Evolutionary conservation across 2,888 invertebrate genomes (phyloP), one percentile per base, ranked within the genome.

Genomic region (Cephus nigrinus): DNA sequence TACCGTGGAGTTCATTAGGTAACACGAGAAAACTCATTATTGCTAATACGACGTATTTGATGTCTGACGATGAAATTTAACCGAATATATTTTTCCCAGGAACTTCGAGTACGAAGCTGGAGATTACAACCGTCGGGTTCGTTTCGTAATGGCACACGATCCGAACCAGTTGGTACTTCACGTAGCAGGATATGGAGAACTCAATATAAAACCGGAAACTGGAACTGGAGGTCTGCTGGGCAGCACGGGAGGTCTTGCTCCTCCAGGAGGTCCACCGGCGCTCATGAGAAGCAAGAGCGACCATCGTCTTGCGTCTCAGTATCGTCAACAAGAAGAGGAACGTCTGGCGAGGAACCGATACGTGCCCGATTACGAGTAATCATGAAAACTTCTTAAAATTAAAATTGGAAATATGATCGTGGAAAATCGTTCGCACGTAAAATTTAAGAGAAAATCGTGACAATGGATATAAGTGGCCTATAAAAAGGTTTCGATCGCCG

Each of bases 71-170:
- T 33, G 0, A 12, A 12, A 55, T 9, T 9, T 55, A 23, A 23
- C 9, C 4, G 5, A 55, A 23, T 5, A 55, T 55, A 23, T 9
- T 55, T 55, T 23, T 9, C 9, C 2, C 81, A 91, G 97, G 88
- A 98, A 97, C 92, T 98, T 98, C 89, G 98, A 98, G 92, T 97
- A 98, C 88, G 98, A 98, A 92, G 97, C 96, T 82, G 95, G 96
- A 76, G 98, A 98, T 92, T 98, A 97, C 89, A 96, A 95, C 82
- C 94, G 98, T 82, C 95, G 97, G 86, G 95, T 97, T 83, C 94
- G 97, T 83, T 97, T 98, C 92, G 94, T 96, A 76, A 96, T 97
- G 93, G 96, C 97, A 36, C 97, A 97, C 89, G 98, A 98, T 92
- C 97, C 98, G 4, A 98, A 98, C 90, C 96, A 97, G 91, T 93